A percentile compares a stretch with the other conserved stretches of the same genome.
These are phyloP conservation scores for Drosophila pallidifrons DNA, from an alignment of 1,140 invertebrate species.

Conservation along the genomic window DNA sequence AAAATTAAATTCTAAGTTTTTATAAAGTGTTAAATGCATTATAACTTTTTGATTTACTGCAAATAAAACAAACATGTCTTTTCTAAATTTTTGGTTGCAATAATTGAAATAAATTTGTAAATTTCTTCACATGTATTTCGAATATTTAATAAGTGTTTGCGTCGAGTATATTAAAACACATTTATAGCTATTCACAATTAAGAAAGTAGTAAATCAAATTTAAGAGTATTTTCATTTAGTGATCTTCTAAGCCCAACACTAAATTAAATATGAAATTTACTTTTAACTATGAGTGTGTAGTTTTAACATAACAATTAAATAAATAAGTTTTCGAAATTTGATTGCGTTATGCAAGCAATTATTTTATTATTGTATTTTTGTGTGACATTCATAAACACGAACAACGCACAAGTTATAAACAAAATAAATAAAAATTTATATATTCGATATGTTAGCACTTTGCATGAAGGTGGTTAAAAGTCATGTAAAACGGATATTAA, in stretches of 20 bases:
- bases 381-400: conserved; percentile 36
- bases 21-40: not conserved
- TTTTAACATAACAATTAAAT: not conserved
- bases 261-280: conserved; percentile 17
- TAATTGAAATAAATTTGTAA: not conserved
- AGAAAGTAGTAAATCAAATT: conserved; percentile 9
- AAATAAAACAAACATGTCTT: not conserved
- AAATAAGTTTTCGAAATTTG: not conserved
- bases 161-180: not conserved
- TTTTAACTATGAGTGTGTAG: conserved; percentile 3
- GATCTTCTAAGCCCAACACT: not conserved
- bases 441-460: conserved; percentile 15
- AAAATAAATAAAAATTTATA: conserved; percentile 31
- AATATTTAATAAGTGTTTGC: not conserved
- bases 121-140: not conserved
- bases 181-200: conserved; percentile 7
- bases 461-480: conserved; percentile 17
- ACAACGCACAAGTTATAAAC: conserved; percentile 44
- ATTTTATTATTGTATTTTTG: conserved; percentile 22
- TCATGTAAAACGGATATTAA: conserved; percentile 26
- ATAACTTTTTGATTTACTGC: not conserved
- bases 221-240: conserved; percentile 1
- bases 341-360: conserved; percentile 3
- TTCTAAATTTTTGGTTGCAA: not conserved
- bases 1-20: not conserved